A percentile compares a stretch with the other conserved stretches of the same genome.
These are phyloP conservation scores for Apoda limacodes DNA, from an alignment of 2,888 invertebrate genomes.

Conservation along the genomic window DNA sequence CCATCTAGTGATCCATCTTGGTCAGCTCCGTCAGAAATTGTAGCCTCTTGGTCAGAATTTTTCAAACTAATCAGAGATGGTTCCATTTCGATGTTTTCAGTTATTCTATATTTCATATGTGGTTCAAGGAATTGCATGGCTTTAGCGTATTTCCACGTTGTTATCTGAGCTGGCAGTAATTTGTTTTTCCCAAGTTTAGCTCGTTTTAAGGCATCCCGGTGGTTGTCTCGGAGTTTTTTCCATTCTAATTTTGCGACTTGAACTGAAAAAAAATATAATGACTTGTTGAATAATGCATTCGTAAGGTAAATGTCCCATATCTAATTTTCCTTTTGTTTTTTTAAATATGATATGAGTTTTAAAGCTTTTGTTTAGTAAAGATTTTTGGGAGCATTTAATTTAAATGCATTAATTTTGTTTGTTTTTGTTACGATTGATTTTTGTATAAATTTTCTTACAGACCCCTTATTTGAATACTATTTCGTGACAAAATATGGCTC, in stretches of 20 bases:
- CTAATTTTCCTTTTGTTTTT: no score
- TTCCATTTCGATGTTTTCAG: slow-evolving; percentile 54
- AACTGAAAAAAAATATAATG: slow-evolving; percentile 28
- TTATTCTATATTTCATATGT: slow-evolving; percentile 58
- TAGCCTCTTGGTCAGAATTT: slow-evolving; percentile 37
- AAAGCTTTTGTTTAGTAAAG: no score
- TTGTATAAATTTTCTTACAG: no score
- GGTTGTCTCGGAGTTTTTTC: slow-evolving; percentile 56
- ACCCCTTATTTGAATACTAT: no score
- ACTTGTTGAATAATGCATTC: no score
- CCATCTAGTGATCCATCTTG: slow-evolving; percentile 19
- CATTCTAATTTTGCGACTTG: slow-evolving; percentile 53
- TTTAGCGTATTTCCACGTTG: slow-evolving; percentile 61
- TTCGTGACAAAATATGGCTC: no score
- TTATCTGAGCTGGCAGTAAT: slow-evolving; percentile 53
- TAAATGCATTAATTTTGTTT: no score
- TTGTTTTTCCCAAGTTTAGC: slow-evolving; percentile 58
- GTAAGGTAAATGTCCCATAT: no score
- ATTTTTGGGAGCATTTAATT: no score
- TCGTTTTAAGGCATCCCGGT: slow-evolving; percentile 52
- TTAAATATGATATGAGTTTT: no score
- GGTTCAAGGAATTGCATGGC: slow-evolving; percentile 60
- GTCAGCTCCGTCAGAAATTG: slow-evolving; percentile 32
- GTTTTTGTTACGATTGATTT: no score
- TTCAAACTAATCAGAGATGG: slow-evolving; percentile 21